Evolutionary conservation across 2,888 invertebrate genomes (phyloP), one percentile per base, ranked within the genome.

Genomic region (Belgica antarctica): DNA sequence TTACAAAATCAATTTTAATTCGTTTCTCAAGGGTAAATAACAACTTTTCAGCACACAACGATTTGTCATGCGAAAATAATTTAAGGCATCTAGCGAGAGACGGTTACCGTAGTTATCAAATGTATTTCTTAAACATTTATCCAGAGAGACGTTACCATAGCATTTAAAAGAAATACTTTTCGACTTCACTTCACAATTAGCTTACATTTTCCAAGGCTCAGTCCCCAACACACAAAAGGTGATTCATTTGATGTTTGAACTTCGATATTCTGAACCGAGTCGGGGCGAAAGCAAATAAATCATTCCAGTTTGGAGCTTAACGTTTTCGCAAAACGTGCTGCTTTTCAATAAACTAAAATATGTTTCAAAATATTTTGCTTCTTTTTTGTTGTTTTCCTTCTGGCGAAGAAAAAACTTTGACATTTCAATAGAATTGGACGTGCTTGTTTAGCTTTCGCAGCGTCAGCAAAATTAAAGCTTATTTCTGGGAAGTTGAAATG

Each of bases 311-410:
- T 31, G 12, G 34, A 31, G 19, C 52, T 52, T 19, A 52, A 22
- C n/a, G 22, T 52, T 22, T 52, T 52, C 12, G 17, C 8, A 52
- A 52, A 52, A 52, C 52, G 52, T 52, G 52, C 52, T 52, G 52
- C 17, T 52, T 52, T 52, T 52, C 52, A 52, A 52, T 52, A 52
- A 52, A 52, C 22, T 41, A 41, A 41, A 41, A 41, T 41, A 22
- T 52, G 52, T 52, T 22, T 22, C 41, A 15, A 15, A 41, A 41
- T 41, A 15, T 41, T 52, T 52, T n/a, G n/a, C n/a, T n/a, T n/a
- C n/a, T n/a, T n/a, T n/a, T n/a, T n/a, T n/a, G n/a, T 52, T 52
- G 52, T 52, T 52, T 41, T 52, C 22, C 52, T 17, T 17, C 22
- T 22, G 17, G 3, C n/a, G 41, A 41, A 10, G 41, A 31, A 31